These are phyloP conservation scores for Dynastes tityus DNA, from an alignment of 2,888 invertebrate genomes.

Conservation along the genomic window DNA sequence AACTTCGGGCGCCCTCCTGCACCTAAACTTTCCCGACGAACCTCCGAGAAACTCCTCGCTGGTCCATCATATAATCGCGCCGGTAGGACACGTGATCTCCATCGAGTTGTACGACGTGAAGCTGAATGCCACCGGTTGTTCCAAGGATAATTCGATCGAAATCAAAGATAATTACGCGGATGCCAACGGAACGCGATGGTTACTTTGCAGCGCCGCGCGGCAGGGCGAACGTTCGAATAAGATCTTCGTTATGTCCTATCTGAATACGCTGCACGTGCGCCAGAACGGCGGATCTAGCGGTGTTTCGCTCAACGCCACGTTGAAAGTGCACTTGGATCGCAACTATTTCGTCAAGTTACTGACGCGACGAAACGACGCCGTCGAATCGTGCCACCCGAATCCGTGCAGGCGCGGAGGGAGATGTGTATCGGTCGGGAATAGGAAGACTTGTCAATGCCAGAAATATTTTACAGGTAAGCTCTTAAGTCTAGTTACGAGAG, in stretches of 20 bases:
- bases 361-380: slow-evolving; percentile 73
- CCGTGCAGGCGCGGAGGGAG: slow-evolving; percentile 82
- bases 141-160: slow-evolving; percentile 64
- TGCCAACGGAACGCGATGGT: slow-evolving; percentile 81
- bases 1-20: slow-evolving; percentile 71
- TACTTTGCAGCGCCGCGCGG: slow-evolving; percentile 72
- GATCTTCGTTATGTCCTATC: slow-evolving; percentile 77
- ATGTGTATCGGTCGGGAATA: slow-evolving; percentile 76
- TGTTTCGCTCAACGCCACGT: slow-evolving; percentile 75
- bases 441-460: slow-evolving; percentile 79
- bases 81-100: slow-evolving; percentile 72
- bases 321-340: slow-evolving; percentile 77
- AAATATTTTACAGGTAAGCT: slow-evolving; percentile 82
- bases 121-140: slow-evolving; percentile 65
- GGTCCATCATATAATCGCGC: slow-evolving; percentile 74
- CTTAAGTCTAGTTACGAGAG: slow-evolving; percentile 28
- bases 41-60: slow-evolving; percentile 73
- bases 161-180: slow-evolving; percentile 81
- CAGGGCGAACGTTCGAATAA: slow-evolving; percentile 63
- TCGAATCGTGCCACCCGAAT: slow-evolving; percentile 82
- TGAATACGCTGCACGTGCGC: slow-evolving; percentile 78
- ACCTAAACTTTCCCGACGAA: slow-evolving; percentile 75
- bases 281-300: slow-evolving; percentile 71
- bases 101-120: slow-evolving; percentile 72
- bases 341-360: slow-evolving; percentile 79